Percentiles rank a stretch among this genome's conserved stretches.
Evolutionary conservation across 2,797 vertebrate genomes (phyloP).

Genomic region (Hephaestus fuliginosus): DNA sequence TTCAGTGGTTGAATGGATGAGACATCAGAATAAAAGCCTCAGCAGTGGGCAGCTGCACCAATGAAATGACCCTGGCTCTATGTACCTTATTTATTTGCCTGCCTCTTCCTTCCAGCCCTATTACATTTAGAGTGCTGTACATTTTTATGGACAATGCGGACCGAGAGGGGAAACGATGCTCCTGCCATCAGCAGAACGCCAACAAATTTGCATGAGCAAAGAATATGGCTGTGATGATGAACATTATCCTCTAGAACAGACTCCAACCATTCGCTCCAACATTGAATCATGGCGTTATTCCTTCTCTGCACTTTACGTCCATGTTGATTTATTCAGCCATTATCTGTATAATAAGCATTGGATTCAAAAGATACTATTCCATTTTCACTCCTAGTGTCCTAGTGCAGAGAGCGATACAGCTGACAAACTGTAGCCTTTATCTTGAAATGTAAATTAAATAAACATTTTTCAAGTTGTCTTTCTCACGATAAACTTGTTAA

Average conservation of each 20-base stretch:
- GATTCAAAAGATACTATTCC: not conserved
- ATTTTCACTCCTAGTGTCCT: not conserved
- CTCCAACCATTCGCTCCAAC: not conserved
- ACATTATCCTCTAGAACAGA: conserved; percentile 17
- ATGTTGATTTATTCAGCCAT: conserved; percentile 14
- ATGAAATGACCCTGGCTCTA: conserved; percentile 27
- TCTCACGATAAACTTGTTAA: not conserved
- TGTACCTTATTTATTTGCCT: conserved; percentile 42
- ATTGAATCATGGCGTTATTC: conserved; percentile 17
- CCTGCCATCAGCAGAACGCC: conserved; percentile 38
- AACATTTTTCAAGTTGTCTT: not conserved
- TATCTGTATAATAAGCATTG: conserved; percentile 15
- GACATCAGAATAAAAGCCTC: conserved; percentile 34
- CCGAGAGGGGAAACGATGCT: conserved; percentile 37
- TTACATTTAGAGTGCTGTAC: conserved; percentile 32
- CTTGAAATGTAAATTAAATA: not conserved
- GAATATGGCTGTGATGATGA: conserved; percentile 21
- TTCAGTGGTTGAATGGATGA: conserved; percentile 38
- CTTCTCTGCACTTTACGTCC: conserved; percentile 10
- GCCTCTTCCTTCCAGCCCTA: conserved; percentile 26
- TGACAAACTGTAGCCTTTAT: not conserved
- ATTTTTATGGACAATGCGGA: conserved; percentile 38
- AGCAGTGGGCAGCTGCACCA: conserved; percentile 39
- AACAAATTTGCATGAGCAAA: conserved; percentile 38
- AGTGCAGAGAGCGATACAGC: not conserved